Evolutionary conservation across 2,888 invertebrate species (phyloP).

Genomic region (Sphecodes monilicornis): DNA sequence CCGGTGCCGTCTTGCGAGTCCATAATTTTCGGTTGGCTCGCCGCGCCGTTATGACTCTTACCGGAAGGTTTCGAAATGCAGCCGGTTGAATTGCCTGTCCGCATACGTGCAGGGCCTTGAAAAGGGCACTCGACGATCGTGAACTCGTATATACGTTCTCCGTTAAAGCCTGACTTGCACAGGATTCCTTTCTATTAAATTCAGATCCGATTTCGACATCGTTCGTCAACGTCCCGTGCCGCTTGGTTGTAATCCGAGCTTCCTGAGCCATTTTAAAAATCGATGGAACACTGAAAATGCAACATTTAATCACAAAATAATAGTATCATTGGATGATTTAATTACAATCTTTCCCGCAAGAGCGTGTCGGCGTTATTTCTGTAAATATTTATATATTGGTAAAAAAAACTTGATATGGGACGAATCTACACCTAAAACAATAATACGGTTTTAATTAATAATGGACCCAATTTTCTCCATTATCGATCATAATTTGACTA

Average conservation of each 20-base stretch:
- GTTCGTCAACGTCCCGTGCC: neutral
- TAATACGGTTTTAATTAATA: too few species aligned
- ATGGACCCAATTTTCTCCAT: too few species aligned
- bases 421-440: too few species aligned
- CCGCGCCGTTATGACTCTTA: conserved; percentile 63
- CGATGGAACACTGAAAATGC: neutral
- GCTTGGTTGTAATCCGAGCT: neutral
- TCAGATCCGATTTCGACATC: conserved; percentile 11
- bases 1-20: conserved; percentile 32
- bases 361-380: too few species aligned
- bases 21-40: conserved; percentile 42
- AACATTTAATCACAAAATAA: neutral
- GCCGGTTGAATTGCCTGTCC: conserved; percentile 36
- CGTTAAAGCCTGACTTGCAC: conserved; percentile 23
- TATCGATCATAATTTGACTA: too few species aligned
- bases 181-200: conserved; percentile 18
- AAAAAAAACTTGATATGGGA: too few species aligned
- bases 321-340: too few species aligned
- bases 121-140: conserved; percentile 42
- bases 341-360: too few species aligned
- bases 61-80: conserved; percentile 56
- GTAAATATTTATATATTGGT: too few species aligned
- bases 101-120: conserved; percentile 59
- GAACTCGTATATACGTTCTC: conserved; percentile 24
- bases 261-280: neutral